These are phyloP conservation scores for Tragelaphus strepsiceros DNA, from an alignment of 2,113 vertebrate species.

Conservation along the genomic window DNA sequence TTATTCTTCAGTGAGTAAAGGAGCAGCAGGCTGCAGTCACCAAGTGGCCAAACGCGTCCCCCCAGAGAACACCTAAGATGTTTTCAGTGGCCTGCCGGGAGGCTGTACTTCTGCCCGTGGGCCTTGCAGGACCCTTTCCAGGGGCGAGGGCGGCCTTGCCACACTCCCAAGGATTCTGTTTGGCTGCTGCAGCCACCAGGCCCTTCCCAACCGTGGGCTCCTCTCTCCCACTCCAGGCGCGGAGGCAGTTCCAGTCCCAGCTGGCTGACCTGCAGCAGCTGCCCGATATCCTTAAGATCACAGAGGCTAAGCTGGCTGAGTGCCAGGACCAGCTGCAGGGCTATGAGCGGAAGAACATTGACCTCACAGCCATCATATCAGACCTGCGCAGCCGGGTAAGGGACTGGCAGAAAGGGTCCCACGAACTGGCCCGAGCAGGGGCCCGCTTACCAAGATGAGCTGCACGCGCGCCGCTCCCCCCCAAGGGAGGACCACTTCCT, in stretches of 20 bases:
- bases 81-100: not conserved
- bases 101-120: not conserved
- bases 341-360: slow-evolving; percentile 86
- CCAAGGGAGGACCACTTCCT: slow-evolving; percentile 74
- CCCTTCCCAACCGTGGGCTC: not conserved
- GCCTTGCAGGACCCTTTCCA: not conserved
- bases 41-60: not conserved
- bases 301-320: slow-evolving; percentile 86
- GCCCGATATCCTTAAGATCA: slow-evolving; percentile 86
- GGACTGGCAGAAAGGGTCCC: slow-evolving; percentile 76
- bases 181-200: not conserved
- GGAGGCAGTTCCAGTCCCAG: slow-evolving; percentile 83
- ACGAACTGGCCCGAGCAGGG: slow-evolving; percentile 40
- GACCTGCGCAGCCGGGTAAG: slow-evolving; percentile 91
- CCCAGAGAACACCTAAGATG: not conserved
- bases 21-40: not conserved
- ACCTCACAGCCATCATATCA: slow-evolving; percentile 84
- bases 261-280: slow-evolving; percentile 89
- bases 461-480: not conserved
- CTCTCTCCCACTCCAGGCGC: slow-evolving; percentile 67
- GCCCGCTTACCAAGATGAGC: slow-evolving; percentile 62
- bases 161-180: not conserved
- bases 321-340: slow-evolving; percentile 85
- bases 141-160: not conserved
- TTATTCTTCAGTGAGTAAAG: not conserved